Base-by-base conservation (phyloP, 2,888 invertebrate species). In the Eutolmus rufibarbis region DNA sequence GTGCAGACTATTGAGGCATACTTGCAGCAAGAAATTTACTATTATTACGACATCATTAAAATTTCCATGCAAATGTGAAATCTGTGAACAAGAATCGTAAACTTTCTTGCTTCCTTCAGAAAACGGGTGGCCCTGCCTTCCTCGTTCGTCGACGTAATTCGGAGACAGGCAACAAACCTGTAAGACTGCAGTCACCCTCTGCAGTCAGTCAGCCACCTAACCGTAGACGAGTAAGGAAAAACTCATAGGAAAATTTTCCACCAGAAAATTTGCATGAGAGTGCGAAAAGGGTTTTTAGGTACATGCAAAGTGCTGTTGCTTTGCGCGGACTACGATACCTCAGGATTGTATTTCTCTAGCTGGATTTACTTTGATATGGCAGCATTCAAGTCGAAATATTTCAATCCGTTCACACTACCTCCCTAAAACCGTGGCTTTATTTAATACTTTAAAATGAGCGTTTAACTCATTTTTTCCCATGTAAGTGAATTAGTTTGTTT, bases 1-100 rank as follows among this genome's bases (percentile, higher is more conserved):
- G 79, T 87, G 78, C 43, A 87, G 87, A 82, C 82, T 82, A 81
- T 74, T 74, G 74, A 87, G 78, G 77, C 76, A 57, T 74, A 82
- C 74, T 74, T 46, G 82, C 77, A 74, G 57, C 74, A 87, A 87
- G 87, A 86, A 88, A 88, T 88, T 88, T 88, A 88, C 87, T 87
- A 88, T 86, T 87, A 88, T 88, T 88, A 87, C 87, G 88, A 82
- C 82, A 88, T 88, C 88, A 88, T 88, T 88, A 88, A 88, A 88
- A 88, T 88, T 88, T 88, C 86, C 88, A 88, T 88, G 87, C 86
- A 88, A 88, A 88, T 88, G 88, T 86, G 79, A 88, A 88, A 88
- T 87, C 88, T 87, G 87, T 86, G 88, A 88, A 85, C 87, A 86
- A 88, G 87, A 79, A 87, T 88, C 88, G 86, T 88, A 88, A 88